Evolutionary conservation across 2,113 vertebrate species (phyloP).

Genomic region (Eretmochelys imbricata): DNA sequence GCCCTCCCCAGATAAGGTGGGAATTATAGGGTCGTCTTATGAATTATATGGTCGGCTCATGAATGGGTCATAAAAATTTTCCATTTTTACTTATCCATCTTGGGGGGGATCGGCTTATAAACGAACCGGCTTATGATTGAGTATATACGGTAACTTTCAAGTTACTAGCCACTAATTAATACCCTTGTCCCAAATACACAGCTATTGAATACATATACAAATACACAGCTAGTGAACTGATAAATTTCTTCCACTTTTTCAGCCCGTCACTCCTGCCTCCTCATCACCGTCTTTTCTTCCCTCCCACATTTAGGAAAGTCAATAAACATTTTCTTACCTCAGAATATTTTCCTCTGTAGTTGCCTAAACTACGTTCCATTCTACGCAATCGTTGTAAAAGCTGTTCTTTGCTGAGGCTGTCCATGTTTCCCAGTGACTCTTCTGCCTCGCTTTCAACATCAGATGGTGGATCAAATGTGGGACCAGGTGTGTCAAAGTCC

Average conservation of each 20-base stretch:
- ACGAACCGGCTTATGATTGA: too few relatives aligned
- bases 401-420: slow-evolving; percentile 89
- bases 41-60: too few relatives aligned
- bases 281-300: neutral
- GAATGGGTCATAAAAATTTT: too few relatives aligned
- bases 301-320: neutral
- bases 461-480: slow-evolving; percentile 87
- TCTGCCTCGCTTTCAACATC: slow-evolving; percentile 95
- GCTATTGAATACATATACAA: neutral
- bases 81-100: too few relatives aligned
- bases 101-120: too few relatives aligned
- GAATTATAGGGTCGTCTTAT: too few relatives aligned
- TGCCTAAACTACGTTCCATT: slow-evolving; percentile 88
- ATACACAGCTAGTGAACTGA: neutral
- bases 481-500: slow-evolving; percentile 77
- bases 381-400: slow-evolving; percentile 84
- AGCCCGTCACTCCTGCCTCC: neutral
- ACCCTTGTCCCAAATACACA: neutral
- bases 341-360: slow-evolving; percentile 90
- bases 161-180: neutral
- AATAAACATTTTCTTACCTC: slow-evolving; percentile 81
- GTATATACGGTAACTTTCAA: neutral
- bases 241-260: neutral
- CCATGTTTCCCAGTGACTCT: slow-evolving; percentile 80
- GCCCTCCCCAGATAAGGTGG: too few relatives aligned